Conservation (phyloP, 2,888 invertebrate species). For the Polydrusus cervinus region DNA sequence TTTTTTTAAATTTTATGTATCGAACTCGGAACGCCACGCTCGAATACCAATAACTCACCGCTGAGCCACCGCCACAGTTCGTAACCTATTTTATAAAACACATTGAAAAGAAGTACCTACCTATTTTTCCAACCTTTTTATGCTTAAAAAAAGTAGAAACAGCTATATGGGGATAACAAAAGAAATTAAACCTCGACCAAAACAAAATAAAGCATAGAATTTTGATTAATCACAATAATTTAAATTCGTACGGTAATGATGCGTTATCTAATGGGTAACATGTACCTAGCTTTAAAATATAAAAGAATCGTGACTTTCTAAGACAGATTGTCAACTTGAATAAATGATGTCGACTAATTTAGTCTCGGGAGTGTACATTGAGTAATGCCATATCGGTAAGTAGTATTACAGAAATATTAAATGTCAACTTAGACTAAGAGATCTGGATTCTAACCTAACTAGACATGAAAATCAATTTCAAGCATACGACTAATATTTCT, state of each 20-base stretch:
- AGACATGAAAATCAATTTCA: conserved; percentile 26
- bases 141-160: not conserved
- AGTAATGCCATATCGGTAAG: not conserved
- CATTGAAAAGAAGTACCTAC: too few relatives aligned
- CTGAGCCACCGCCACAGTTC: too few relatives aligned
- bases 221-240: conserved; percentile 2
- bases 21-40: too few relatives aligned
- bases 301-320: conserved; percentile 33
- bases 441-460: conserved; percentile 28
- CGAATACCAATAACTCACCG: too few relatives aligned
- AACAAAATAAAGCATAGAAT: not conserved
- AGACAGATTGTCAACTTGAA: conserved; percentile 41
- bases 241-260: conserved; percentile 24
- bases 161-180: not conserved
- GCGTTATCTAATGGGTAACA: conserved; percentile 17
- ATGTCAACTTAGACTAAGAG: conserved; percentile 30
- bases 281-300: conserved; percentile 29
- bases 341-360: conserved; percentile 31
- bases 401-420: conserved; percentile 6
- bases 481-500: too few relatives aligned
- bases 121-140: too few relatives aligned
- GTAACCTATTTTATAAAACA: too few relatives aligned
- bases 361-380: conserved; percentile 33
- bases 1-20: too few relatives aligned
- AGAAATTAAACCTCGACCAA: not conserved